Percentiles rank a stretch among this genome's conserved stretches.
Conservation (phyloP, 2,888 invertebrate genomes). For the Iphiclides podalirius region DNA sequence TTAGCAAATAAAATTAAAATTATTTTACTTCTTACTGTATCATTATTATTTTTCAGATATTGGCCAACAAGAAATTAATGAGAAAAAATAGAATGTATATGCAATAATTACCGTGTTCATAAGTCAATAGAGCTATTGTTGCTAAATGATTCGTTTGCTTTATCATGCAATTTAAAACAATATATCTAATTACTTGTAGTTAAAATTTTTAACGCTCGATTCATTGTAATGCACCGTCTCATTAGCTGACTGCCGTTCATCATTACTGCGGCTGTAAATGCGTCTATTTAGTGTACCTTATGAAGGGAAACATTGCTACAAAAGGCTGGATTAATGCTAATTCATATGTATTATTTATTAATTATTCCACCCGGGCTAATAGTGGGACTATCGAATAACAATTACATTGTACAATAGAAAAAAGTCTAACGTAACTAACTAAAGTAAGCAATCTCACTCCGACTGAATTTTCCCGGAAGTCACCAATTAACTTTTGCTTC, state of each 20-base stretch:
- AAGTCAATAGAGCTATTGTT: slow-evolving; percentile 1
- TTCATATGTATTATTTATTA: background rate
- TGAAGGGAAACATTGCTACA: slow-evolving; percentile 4
- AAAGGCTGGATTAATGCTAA: slow-evolving; percentile 5
- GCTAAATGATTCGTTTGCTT: background rate
- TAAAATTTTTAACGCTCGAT: background rate
- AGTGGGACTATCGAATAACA: background rate
- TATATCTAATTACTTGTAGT: slow-evolving; percentile 4
- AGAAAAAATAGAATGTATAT: background rate
- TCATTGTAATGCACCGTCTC: background rate
- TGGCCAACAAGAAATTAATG: background rate
- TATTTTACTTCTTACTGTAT: too few species aligned
- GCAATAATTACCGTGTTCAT: background rate
- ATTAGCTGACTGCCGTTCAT: background rate
- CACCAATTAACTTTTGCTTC: slow-evolving; percentile 10
- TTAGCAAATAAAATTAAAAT: too few species aligned
- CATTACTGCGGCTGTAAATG: too few species aligned
- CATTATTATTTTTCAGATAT: too few species aligned
- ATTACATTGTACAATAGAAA: background rate
- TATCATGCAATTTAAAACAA: slow-evolving; percentile 13
- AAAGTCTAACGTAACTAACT: background rate
- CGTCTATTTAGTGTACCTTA: slow-evolving; percentile 1
- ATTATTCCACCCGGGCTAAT: background rate
- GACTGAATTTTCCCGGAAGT: slow-evolving; percentile 24
- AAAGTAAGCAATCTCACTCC: background rate